Evolutionary conservation across 2,113 vertebrate genomes (phyloP).

Genomic region (Cisticola juncidis): DNA sequence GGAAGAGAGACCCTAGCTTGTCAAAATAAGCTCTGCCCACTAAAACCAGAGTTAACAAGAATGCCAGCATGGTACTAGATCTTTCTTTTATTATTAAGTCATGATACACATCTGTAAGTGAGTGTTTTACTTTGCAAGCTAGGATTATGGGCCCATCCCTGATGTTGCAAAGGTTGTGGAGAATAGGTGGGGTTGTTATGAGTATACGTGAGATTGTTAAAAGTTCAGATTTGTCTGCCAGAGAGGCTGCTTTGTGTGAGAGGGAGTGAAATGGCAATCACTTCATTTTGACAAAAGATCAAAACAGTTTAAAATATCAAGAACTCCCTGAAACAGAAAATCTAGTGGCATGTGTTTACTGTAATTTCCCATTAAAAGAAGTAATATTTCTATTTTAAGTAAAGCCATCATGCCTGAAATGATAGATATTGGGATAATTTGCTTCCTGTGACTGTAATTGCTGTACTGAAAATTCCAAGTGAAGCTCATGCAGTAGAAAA

Average conservation of each 20-base stretch:
- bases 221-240: background rate
- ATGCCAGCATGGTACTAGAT: background rate
- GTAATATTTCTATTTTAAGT: background rate
- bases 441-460: conserved; percentile 13
- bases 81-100: background rate
- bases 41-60: background rate
- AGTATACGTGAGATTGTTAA: background rate
- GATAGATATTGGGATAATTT: conserved; percentile 31
- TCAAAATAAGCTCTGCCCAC: background rate
- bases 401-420: conserved; percentile 12
- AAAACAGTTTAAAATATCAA: conserved; percentile 12
- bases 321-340: background rate
- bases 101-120: background rate
- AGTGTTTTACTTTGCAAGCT: background rate
- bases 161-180: background rate
- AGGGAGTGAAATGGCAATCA: background rate
- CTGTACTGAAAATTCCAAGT: conserved; percentile 25
- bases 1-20: background rate
- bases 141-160: background rate
- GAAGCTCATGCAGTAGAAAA: background rate
- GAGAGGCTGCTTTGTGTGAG: background rate
- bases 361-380: conserved; percentile 1
- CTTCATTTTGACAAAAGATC: conserved; percentile 27
- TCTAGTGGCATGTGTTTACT: conserved; percentile 6
- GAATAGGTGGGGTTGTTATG: background rate